Conservation (phyloP, 2,888 invertebrate species). For the Drosophila mayaguana region DNA sequence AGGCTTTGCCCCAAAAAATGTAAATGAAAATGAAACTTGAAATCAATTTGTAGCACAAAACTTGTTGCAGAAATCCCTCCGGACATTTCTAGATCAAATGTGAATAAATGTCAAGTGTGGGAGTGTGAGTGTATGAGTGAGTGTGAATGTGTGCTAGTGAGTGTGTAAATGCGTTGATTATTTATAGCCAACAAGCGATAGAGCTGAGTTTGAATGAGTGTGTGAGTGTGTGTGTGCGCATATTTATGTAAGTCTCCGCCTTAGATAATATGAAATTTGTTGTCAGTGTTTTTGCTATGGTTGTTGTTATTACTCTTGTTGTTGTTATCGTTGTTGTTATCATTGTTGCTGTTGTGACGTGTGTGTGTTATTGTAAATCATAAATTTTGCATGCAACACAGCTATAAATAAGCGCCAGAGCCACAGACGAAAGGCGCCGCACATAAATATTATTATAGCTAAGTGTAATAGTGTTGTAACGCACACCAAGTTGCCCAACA, state of each 20-base stretch:
- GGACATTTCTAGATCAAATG: constrained; percentile 8
- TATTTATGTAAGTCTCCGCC: constrained; percentile 24
- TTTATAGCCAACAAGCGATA: constrained; percentile 40
- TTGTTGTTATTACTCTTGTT: constrained; percentile 35
- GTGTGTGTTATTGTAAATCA: constrained; percentile 68
- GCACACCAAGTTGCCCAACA: constrained; percentile 57
- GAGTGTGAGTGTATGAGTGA: neutral
- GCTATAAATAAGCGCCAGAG: constrained; percentile 71
- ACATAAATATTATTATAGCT: constrained; percentile 74
- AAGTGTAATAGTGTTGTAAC: constrained; percentile 70
- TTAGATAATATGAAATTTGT: constrained; percentile 31
- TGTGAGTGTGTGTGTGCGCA: neutral
- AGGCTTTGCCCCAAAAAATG: constrained; percentile 2
- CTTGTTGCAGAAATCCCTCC: constrained; percentile 24
- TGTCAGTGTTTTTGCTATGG: constrained; percentile 29
- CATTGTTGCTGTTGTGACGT: constrained; percentile 53
- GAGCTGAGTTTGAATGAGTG: constrained; percentile 2
- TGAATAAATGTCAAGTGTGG: constrained; percentile 20
- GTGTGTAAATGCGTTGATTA: constrained; percentile 27
- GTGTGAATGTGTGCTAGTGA: constrained; percentile 15
- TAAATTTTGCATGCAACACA: constrained; percentile 76
- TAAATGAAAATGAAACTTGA: neutral
- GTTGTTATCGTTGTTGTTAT: constrained; percentile 23
- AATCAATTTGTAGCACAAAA: constrained; percentile 9
- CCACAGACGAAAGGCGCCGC: constrained; percentile 46